A percentile compares a stretch with the other conserved stretches of the same genome.
Evolutionary conservation across 2,113 vertebrate genomes (phyloP).

Genomic region (Pseudorhombus dupliciocellatus): DNA sequence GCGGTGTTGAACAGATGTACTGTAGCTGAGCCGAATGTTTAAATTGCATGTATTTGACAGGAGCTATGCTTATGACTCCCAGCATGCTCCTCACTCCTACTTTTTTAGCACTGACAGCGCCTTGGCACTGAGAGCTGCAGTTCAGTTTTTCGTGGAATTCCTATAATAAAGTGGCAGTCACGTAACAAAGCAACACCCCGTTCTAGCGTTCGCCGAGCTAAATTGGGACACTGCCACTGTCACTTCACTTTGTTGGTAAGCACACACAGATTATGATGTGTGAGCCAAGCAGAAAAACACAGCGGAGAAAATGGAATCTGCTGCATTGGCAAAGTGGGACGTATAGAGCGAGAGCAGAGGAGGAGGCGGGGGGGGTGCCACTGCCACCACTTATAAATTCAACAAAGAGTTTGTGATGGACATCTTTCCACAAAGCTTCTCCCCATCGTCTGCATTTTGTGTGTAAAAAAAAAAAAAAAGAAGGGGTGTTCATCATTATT

Average conservation of each 20-base stretch:
- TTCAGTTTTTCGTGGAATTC: conserved; percentile 6
- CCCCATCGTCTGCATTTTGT: conserved; percentile 51
- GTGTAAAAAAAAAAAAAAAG: conserved; percentile 59
- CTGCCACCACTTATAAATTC: conserved; percentile 67
- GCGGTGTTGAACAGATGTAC: conserved; percentile 1
- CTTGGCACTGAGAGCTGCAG: not conserved
- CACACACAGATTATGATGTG: conserved; percentile 2
- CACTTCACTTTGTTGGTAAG: not conserved
- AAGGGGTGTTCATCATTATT: conserved; percentile 77
- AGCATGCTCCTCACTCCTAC: conserved; percentile 28
- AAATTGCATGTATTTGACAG: not conserved
- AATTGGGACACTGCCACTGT: conserved; percentile 6
- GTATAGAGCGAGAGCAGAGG: conserved; percentile 23
- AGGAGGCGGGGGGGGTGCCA: conserved; percentile 57
- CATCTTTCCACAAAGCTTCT: conserved; percentile 58
- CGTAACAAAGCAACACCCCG: conserved; percentile 8
- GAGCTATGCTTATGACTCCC: conserved; percentile 9
- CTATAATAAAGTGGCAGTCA: conserved; percentile 12
- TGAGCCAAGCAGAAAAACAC: conserved; percentile 8
- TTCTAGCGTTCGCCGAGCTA: not conserved
- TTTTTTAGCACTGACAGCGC: not conserved
- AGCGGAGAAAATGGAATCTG: conserved; percentile 15
- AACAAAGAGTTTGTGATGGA: conserved; percentile 54
- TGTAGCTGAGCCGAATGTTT: not conserved
- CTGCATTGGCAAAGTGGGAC: conserved; percentile 31